Percentiles rank a stretch among this genome's conserved stretches.
Conservation (phyloP, 2,888 invertebrate genomes). For the Phorcus lineatus region DNA sequence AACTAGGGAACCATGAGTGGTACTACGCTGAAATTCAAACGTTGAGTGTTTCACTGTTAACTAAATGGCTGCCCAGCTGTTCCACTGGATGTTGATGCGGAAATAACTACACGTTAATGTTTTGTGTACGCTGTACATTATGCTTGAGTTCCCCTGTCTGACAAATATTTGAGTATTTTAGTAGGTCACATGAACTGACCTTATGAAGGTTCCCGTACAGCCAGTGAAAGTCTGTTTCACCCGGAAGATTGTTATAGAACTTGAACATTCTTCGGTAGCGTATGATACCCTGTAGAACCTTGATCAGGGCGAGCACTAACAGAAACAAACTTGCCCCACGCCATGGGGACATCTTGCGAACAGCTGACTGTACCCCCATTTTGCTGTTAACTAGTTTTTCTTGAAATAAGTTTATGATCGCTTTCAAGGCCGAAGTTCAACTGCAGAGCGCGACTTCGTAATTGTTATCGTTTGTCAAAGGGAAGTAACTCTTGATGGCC, state of each 20-base stretch:
- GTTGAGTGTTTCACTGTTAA: no score
- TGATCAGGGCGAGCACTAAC: neutral
- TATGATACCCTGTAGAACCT: neutral
- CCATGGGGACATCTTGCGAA: neutral
- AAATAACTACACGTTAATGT: no score
- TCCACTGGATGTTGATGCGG: no score
- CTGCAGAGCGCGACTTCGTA: neutral
- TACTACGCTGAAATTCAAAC: no score
- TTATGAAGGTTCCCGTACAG: conserved; percentile 55
- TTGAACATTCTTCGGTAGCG: conserved; percentile 17
- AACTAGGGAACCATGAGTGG: no score
- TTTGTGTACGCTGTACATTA: no score
- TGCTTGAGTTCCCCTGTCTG: no score
- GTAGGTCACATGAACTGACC: conserved; percentile 38
- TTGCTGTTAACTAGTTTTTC: no score
- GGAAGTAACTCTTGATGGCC: neutral
- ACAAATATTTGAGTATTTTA: no score
- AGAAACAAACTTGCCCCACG: neutral
- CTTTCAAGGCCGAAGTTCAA: no score
- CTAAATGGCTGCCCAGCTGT: no score
- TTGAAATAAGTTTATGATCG: no score
- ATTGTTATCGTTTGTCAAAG: neutral
- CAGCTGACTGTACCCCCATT: neutral
- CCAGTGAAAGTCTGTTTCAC: conserved; percentile 52
- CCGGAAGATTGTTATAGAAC: conserved; percentile 46